Evolutionary conservation across 1,140 invertebrate species (phyloP).

Genomic region (Cecropterus lyciades): DNA sequence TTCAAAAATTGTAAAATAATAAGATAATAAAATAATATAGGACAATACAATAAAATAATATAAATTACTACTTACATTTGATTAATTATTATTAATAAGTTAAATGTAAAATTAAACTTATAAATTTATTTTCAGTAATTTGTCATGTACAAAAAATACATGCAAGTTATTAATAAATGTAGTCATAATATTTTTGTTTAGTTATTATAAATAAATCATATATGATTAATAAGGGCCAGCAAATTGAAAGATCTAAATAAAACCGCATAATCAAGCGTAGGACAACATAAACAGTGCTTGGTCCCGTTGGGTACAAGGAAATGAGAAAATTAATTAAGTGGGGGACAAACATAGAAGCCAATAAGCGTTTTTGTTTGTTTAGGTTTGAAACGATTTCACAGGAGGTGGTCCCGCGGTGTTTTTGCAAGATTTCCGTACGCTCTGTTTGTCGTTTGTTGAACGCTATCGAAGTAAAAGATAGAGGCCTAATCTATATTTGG

Average conservation of each 20-base stretch:
- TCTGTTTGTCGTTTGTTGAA: slow-evolving; percentile 28
- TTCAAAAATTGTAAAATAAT: too few species aligned
- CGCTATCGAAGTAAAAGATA: background rate
- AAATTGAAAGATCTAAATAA: slow-evolving; percentile 30
- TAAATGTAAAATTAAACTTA: too few species aligned
- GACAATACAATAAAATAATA: too few species aligned
- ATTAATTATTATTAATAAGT: too few species aligned
- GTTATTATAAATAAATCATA: too few species aligned
- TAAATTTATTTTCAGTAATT: too few species aligned
- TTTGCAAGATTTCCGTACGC: slow-evolving; percentile 41
- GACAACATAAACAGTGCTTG: slow-evolving; percentile 24
- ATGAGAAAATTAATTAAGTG: slow-evolving; percentile 76
- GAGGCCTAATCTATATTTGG: background rate
- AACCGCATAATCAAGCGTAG: slow-evolving; percentile 26
- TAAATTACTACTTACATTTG: too few species aligned
- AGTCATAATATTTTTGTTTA: too few species aligned
- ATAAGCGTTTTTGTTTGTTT: slow-evolving; percentile 65
- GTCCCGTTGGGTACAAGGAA: slow-evolving; percentile 53
- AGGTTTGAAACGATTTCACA: slow-evolving; percentile 50
- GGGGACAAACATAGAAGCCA: slow-evolving; percentile 62
- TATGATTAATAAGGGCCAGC: too few species aligned
- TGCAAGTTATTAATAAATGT: too few species aligned
- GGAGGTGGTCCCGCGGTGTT: slow-evolving; percentile 36
- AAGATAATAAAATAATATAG: too few species aligned
- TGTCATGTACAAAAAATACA: too few species aligned